Evolutionary conservation across 2,888 invertebrate genomes (phyloP).

Genomic region (Hypomecis atomaria): DNA sequence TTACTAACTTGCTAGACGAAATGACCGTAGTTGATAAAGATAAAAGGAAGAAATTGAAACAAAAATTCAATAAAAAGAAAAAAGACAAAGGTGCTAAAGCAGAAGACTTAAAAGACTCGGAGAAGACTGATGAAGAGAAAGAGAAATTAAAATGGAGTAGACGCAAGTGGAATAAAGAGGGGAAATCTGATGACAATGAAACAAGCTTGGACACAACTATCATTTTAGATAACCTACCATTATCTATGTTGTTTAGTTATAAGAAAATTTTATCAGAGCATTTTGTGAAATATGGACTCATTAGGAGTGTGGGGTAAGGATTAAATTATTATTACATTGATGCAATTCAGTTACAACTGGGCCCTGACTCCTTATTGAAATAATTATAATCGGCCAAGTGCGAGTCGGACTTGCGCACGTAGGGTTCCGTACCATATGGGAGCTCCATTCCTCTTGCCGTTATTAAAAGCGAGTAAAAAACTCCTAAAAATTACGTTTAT

Average conservation of each 20-base stretch:
- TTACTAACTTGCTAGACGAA: slow-evolving; percentile 69
- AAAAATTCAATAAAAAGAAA: slow-evolving; percentile 57
- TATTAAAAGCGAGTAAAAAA: too few relatives aligned
- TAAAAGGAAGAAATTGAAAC: slow-evolving; percentile 60
- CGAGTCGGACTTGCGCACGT: too few relatives aligned
- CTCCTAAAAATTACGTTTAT: too few relatives aligned
- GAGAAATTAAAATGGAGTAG: slow-evolving; percentile 70
- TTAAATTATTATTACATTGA: neutral
- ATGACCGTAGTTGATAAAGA: slow-evolving; percentile 73
- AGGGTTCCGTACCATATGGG: too few relatives aligned
- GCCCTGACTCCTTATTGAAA: too few relatives aligned
- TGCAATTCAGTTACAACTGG: too few relatives aligned
- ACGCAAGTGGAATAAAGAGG: slow-evolving; percentile 74
- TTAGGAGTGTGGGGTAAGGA: slow-evolving; percentile 69
- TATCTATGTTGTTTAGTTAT: slow-evolving; percentile 63
- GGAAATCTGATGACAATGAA: slow-evolving; percentile 53
- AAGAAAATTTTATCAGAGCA: slow-evolving; percentile 65
- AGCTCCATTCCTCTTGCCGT: too few relatives aligned
- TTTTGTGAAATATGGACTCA: slow-evolving; percentile 65
- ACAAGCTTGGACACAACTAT: slow-evolving; percentile 52
- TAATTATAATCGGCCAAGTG: too few relatives aligned
- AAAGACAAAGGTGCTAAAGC: slow-evolving; percentile 43
- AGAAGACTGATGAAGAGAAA: slow-evolving; percentile 50
- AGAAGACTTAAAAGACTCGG: slow-evolving; percentile 29
- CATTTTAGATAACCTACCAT: slow-evolving; percentile 69